phyloP scores from a whole-genome alignment of 2,797 vertebrate genomes.

The Hemibagrus guttatus region DNA sequence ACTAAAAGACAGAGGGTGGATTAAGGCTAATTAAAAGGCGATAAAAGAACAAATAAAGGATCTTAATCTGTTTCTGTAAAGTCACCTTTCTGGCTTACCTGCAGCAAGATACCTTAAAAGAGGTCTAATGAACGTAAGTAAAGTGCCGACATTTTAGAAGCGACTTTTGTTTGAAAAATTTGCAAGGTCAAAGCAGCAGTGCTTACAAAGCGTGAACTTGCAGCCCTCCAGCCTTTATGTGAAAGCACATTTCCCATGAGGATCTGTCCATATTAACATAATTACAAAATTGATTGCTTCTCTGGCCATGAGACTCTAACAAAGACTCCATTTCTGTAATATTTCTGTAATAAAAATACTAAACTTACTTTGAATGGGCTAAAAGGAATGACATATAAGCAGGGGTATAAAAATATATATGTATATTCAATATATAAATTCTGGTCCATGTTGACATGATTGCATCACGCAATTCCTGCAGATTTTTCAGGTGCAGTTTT shows the following conservation, averaged over 20 bases:
- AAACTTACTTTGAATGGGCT: neutral
- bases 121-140: neutral
- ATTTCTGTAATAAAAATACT: neutral
- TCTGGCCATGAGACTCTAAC: conserved; percentile 18
- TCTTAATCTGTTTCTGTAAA: neutral
- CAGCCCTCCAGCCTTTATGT: neutral
- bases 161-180: neutral
- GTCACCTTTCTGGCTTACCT: neutral
- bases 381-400: neutral
- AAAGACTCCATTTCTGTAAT: neutral
- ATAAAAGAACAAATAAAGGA: neutral
- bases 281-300: conserved; percentile 29
- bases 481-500: too few relatives aligned
- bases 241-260: conserved; percentile 7
- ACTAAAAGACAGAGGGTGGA: neutral
- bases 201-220: neutral
- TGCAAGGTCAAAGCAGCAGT: conserved; percentile 1
- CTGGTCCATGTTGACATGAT: too few relatives aligned
- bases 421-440: too few relatives aligned
- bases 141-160: neutral
- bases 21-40: conserved; percentile 12
- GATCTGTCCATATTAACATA: conserved; percentile 20
- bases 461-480: too few relatives aligned
- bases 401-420: neutral
- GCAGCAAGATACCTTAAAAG: neutral